Conservation (phyloP, 2,113 vertebrate species). For the Cyprinus carpio region DNA sequence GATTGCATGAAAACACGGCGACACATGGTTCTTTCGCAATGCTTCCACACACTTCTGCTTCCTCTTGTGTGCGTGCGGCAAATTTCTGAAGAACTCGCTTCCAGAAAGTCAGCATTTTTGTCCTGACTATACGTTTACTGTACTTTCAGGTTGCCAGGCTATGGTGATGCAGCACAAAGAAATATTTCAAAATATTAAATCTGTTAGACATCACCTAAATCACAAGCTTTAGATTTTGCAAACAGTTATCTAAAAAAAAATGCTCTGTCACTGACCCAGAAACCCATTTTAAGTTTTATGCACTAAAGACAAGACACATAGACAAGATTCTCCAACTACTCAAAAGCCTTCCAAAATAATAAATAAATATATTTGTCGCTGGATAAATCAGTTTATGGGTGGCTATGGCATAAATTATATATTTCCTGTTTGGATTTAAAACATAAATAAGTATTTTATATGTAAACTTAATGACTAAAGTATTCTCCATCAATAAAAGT, state of each 20-base stretch:
- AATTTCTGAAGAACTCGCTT: not conserved
- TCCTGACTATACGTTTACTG: constrained; percentile 56
- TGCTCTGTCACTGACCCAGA: not conserved
- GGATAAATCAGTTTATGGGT: not conserved
- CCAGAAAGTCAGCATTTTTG: constrained; percentile 10
- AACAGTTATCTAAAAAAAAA: not conserved
- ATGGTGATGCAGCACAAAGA: constrained; percentile 61
- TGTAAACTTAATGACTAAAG: not conserved
- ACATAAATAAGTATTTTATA: too few relatives aligned
- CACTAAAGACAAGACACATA: too few relatives aligned
- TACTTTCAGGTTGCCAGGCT: constrained; percentile 44
- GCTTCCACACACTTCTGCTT: constrained; percentile 27
- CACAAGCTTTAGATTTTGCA: not conserved
- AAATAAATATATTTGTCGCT: too few relatives aligned
- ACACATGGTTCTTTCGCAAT: not conserved
- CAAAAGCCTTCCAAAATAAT: too few relatives aligned
- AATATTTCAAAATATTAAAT: constrained; percentile 1
- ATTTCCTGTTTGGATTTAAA: too few relatives aligned
- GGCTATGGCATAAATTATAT: too few relatives aligned
- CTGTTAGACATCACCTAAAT: not conserved
- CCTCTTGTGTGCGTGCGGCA: not conserved
- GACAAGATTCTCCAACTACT: too few relatives aligned
- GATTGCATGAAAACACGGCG: not conserved
- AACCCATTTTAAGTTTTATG: not conserved
- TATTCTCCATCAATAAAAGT: not conserved